Base-by-base conservation (phyloP, 2,797 vertebrate genomes). In the Gymnoscopelus braueri region DNA sequence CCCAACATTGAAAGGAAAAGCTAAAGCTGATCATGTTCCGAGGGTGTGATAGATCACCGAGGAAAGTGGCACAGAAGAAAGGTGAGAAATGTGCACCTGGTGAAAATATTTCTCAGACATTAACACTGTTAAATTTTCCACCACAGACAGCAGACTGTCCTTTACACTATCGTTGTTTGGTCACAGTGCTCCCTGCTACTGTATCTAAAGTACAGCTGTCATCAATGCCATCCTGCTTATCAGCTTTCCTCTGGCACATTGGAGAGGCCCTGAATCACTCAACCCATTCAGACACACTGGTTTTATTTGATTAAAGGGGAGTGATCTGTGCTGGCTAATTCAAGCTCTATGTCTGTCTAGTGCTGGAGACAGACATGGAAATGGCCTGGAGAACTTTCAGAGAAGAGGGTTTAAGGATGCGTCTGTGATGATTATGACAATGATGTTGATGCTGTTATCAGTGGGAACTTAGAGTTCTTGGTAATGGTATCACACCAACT, bases 21-120 rank as follows among this genome's bases (percentile, higher is more conserved):
- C 64, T 76, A 63, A 76, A 80, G 75, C 83, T 83, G 81, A 78
- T 87, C 77, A 90, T 76, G 73, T 82, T 71, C 66, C 82, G 69
- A 39, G 56, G 79, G 77, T 79, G 82, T 75, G 65, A 83, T 75
- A 39, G 5, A 75, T 84, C 72, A 72, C 70, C 60, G 71, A 78
- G 71, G 75, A 75, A 75, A 81, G 55, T 62, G 79, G 71, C 75
- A 70, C 67, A 12, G 7, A 67, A 49, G 56, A 69, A 76, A 86
- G 80, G 82, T 48, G 72, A 77, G 84, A 89, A 82, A 80, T 72
- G 62, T 75, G 74, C 82, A 85, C 77, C 79, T 82, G 78, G 39
- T 77, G 26, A 62, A 65, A 78, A 78, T 63, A 65, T 66, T 74
- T 75, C 71, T 78, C 71, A 58, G 69, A 69, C 65, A n/a, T 53